Conservation (phyloP, 2,797 vertebrate genomes). For the Scyliorhinus canicula region DNA sequence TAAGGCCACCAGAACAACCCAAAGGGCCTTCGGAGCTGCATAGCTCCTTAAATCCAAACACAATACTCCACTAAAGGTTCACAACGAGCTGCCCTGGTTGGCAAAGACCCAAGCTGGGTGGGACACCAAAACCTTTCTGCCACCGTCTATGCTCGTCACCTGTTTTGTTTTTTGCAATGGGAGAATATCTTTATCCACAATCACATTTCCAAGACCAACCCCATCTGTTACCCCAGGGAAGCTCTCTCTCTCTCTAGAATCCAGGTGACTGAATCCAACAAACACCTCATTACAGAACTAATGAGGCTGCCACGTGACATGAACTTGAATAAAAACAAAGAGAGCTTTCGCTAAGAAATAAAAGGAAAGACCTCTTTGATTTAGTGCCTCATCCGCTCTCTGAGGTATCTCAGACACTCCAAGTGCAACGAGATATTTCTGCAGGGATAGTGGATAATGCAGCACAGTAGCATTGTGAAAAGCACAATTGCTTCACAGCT, state of each 20-base stretch:
- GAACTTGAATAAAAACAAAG: neutral
- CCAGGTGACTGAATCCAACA: constrained; percentile 10
- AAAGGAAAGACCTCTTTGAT: neutral
- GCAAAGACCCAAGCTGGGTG: neutral
- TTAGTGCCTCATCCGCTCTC: neutral
- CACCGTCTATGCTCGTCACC: neutral
- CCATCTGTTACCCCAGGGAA: neutral
- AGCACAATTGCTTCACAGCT: too few species aligned
- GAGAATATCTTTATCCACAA: neutral
- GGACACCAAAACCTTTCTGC: neutral
- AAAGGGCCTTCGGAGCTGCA: neutral
- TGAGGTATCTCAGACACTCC: neutral
- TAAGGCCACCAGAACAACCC: neutral
- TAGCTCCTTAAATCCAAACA: neutral
- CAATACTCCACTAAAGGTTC: too few species aligned
- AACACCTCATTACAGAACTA: constrained; percentile 18
- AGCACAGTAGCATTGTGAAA: too few species aligned
- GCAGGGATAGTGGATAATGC: neutral
- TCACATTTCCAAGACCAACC: neutral
- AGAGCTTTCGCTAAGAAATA: neutral
- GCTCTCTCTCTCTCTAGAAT: neutral
- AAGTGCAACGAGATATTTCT: neutral
- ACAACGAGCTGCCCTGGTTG: neutral
- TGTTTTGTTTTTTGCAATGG: neutral
- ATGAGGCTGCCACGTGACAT: neutral